A percentile compares a stretch with the other conserved stretches of the same genome.
Evolutionary conservation across 1,140 invertebrate species (phyloP).

Genomic region (Drosophila trapezifrons): DNA sequence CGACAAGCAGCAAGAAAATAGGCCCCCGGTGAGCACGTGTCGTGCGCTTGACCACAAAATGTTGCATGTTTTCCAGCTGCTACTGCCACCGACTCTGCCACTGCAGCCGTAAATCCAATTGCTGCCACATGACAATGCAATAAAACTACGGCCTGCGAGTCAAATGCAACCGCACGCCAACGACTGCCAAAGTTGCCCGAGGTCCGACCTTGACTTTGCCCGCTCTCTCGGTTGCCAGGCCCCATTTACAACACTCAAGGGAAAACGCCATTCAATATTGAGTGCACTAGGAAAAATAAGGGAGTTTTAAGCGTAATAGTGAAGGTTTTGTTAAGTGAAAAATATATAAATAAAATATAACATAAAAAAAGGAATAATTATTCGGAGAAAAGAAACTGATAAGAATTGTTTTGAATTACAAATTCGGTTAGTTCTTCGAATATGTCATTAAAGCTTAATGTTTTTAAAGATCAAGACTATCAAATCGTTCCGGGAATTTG

Average conservation of each 20-base stretch:
- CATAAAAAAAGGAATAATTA: too few species aligned
- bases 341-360: neutral
- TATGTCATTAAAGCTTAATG: too few species aligned
- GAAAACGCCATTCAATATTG: constrained; percentile 16
- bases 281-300: neutral
- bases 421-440: neutral
- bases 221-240: constrained; percentile 24
- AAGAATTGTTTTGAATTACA: neutral
- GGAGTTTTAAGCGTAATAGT: too few species aligned
- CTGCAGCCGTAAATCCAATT: constrained; percentile 70
- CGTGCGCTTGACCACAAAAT: constrained; percentile 65
- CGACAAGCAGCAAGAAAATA: constrained; percentile 22
- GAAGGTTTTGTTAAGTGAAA: neutral
- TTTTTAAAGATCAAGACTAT: neutral
- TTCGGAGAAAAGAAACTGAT: neutral
- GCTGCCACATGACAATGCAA: constrained; percentile 75
- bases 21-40: constrained; percentile 50
- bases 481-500: neutral
- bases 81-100: constrained; percentile 8
- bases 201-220: constrained; percentile 70
- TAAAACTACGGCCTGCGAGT: constrained; percentile 64
- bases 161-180: constrained; percentile 68
- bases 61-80: constrained; percentile 65
- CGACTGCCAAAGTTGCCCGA: constrained; percentile 57
- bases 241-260: constrained; percentile 8